Evolutionary conservation across 1,140 invertebrate genomes (phyloP).

Genomic region (Drosophila auraria): DNA sequence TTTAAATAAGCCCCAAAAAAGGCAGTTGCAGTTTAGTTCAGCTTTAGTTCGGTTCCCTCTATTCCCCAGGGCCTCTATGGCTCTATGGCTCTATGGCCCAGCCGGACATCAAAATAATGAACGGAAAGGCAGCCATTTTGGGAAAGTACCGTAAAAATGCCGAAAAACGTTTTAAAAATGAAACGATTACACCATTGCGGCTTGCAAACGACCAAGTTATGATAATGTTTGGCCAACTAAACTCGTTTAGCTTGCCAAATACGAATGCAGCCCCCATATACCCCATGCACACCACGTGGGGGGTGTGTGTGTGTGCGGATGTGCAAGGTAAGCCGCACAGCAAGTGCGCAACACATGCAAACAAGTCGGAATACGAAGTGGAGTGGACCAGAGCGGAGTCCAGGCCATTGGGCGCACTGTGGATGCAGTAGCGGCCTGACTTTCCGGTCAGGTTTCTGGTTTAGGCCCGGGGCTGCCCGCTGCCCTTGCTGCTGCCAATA

Average conservation of each 20-base stretch:
- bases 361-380: constrained; percentile 42
- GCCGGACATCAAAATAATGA: constrained; percentile 80
- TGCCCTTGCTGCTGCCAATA: constrained; percentile 62
- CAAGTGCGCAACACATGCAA: constrained; percentile 72
- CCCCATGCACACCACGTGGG: neutral
- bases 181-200: constrained; percentile 82
- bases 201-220: constrained; percentile 82
- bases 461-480: constrained; percentile 23
- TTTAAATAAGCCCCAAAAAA: constrained; percentile 29
- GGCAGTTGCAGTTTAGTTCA: constrained; percentile 8
- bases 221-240: constrained; percentile 83
- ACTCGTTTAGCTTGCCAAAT: constrained; percentile 78
- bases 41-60: neutral
- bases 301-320: constrained; percentile 18
- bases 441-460: constrained; percentile 43
- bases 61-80: neutral
- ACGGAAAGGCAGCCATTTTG: constrained; percentile 69
- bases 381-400: constrained; percentile 13
- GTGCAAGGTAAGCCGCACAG: constrained; percentile 66
- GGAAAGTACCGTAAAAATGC: constrained; percentile 61
- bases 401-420: constrained; percentile 64
- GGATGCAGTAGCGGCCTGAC: constrained; percentile 32
- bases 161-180: constrained; percentile 80
- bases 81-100: constrained; percentile 19
- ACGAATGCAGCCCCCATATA: constrained; percentile 14